phyloP scores from a whole-genome alignment of 1,140 invertebrate genomes.

The Cotesia chilonis region DNA sequence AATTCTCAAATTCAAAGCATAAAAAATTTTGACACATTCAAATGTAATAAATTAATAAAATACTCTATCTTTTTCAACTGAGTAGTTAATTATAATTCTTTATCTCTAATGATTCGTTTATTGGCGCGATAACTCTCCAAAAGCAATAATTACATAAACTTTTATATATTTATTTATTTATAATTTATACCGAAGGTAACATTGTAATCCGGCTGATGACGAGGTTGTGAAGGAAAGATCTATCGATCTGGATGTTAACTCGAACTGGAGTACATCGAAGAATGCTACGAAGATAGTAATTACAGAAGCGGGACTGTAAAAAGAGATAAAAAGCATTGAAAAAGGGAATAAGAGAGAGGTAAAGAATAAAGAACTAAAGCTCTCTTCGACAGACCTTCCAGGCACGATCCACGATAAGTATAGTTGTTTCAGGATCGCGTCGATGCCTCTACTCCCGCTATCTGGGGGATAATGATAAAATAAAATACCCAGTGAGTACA shows the following conservation, averaged over 20 bases:
- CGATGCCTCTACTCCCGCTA: constrained; percentile 60
- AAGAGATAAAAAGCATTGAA: constrained; percentile 21
- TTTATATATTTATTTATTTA: neutral
- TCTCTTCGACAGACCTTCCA: constrained; percentile 56
- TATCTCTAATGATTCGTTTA: neutral
- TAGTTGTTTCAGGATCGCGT: constrained; percentile 63
- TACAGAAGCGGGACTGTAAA: constrained; percentile 61
- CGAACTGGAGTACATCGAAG: constrained; percentile 46
- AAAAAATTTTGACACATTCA: too few relatives aligned
- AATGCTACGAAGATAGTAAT: constrained; percentile 58
- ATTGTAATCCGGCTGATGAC: neutral
- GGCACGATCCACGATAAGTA: constrained; percentile 65
- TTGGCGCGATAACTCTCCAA: too few relatives aligned
- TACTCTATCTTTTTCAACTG: too few relatives aligned
- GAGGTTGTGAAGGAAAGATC: constrained; percentile 14
- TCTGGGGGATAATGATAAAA: constrained; percentile 53
- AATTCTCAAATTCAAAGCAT: too few relatives aligned
- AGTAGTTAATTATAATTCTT: constrained; percentile 4
- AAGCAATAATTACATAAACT: neutral
- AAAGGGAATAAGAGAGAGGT: constrained; percentile 46
- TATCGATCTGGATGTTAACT: constrained; percentile 41
- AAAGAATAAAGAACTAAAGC: neutral
- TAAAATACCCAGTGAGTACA: constrained; percentile 48
- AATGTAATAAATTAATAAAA: too few relatives aligned
- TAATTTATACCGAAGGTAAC: neutral